phyloP scores from a whole-genome alignment of 1,140 invertebrate genomes.

The Thalassaphorura encarpata region DNA sequence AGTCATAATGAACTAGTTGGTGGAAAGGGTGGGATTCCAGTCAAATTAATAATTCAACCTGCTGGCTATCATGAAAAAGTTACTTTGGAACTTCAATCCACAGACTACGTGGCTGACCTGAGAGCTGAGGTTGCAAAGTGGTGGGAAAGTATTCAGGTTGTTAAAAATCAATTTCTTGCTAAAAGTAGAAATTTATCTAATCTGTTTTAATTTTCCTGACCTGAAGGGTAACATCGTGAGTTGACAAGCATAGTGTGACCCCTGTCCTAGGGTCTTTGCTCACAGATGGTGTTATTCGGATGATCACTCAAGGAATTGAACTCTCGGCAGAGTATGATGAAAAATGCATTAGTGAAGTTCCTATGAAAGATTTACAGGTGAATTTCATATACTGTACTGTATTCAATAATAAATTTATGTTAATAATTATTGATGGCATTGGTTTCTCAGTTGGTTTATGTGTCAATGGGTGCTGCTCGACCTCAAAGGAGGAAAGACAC shows the following conservation, averaged over 20 bases:
- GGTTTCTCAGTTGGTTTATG: slow-evolving; percentile 63
- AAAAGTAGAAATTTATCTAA: neutral
- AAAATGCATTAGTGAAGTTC: slow-evolving; percentile 74
- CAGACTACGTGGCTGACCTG: slow-evolving; percentile 78
- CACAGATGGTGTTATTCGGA: slow-evolving; percentile 71
- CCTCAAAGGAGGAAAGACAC: slow-evolving; percentile 51
- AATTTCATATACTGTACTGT: slow-evolving; percentile 50
- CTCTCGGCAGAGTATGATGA: slow-evolving; percentile 87
- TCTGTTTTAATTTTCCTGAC: neutral
- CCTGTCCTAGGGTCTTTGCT: slow-evolving; percentile 51
- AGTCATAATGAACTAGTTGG: slow-evolving; percentile 51
- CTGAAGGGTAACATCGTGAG: slow-evolving; percentile 14
- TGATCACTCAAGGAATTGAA: slow-evolving; percentile 89
- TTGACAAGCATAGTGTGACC: slow-evolving; percentile 27
- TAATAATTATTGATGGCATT: no score
- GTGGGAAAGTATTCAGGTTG: slow-evolving; percentile 59
- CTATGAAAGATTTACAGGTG: slow-evolving; percentile 69
- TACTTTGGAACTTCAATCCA: slow-evolving; percentile 59
- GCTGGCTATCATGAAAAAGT: slow-evolving; percentile 71
- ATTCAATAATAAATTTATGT: no score
- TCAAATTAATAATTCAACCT: slow-evolving; percentile 71
- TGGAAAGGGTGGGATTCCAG: slow-evolving; percentile 46
- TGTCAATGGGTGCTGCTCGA: slow-evolving; percentile 70
- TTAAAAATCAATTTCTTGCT: neutral
- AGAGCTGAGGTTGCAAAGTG: slow-evolving; percentile 86